These are phyloP conservation scores for Tetramorium bicarinatum DNA, from an alignment of 2,888 invertebrate species.

Conservation along the genomic window DNA sequence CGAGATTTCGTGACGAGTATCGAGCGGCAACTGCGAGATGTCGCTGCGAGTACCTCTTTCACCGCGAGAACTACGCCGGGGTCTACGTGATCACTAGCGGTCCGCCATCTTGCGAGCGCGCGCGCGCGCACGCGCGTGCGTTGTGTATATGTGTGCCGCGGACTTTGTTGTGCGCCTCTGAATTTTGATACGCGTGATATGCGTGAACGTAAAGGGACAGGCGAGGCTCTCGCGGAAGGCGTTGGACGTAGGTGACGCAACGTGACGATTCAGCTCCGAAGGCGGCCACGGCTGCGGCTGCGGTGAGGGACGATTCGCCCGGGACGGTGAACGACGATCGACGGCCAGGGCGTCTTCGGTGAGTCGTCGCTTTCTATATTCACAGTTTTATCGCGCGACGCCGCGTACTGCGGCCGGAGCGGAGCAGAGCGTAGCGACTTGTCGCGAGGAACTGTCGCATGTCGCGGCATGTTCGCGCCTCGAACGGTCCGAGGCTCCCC, in stretches of 20 bases:
- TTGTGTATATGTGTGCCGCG: background rate
- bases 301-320: slow-evolving; percentile 24
- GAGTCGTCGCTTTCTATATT: slow-evolving; percentile 57
- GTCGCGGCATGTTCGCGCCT: background rate
- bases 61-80: background rate
- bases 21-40: slow-evolving; percentile 1
- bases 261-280: slow-evolving; percentile 19
- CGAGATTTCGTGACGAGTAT: background rate
- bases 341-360: slow-evolving; percentile 54
- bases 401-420: too few species aligned
- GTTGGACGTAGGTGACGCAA: slow-evolving; percentile 51
- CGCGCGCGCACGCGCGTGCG: too few species aligned
- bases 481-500: background rate
- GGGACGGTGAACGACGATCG: background rate
- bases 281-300: background rate
- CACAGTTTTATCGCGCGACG: background rate
- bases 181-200: slow-evolving; percentile 39
- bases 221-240: slow-evolving; percentile 23
- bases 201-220: slow-evolving; percentile 26
- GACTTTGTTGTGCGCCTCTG: slow-evolving; percentile 13
- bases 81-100: background rate
- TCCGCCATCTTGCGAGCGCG: background rate
- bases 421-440: background rate
- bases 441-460: background rate
- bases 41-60: background rate